Percentiles rank a stretch among this genome's conserved stretches.
Conservation (phyloP, 2,888 invertebrate species). For the Sminthurinus aureus region DNA sequence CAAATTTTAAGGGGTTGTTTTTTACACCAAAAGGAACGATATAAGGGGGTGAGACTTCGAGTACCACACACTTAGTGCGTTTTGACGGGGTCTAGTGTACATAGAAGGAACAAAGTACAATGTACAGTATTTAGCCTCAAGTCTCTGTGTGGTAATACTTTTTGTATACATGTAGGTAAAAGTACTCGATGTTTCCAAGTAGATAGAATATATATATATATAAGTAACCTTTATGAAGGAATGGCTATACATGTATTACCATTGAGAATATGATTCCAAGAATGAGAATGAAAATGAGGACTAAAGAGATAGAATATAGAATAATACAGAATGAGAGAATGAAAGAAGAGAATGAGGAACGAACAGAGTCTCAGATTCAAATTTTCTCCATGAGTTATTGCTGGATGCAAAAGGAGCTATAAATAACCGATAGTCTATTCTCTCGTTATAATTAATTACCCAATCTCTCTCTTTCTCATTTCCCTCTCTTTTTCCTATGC, state of each 20-base stretch:
- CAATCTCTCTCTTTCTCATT: constrained; percentile 51
- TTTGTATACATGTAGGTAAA: no score
- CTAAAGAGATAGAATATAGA: constrained; percentile 7
- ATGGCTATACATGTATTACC: not conserved
- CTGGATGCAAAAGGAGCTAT: constrained; percentile 46
- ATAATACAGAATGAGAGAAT: not conserved
- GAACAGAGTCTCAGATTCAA: constrained; percentile 36
- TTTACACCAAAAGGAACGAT: no score
- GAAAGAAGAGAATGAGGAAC: not conserved
- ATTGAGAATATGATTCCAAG: not conserved
- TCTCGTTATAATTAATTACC: constrained; percentile 57
- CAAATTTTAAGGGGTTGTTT: no score
- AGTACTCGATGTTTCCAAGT: no score
- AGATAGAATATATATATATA: no score
- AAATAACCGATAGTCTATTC: constrained; percentile 52
- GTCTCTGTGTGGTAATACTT: no score
- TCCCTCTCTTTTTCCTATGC: constrained; percentile 32
- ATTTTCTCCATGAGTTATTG: constrained; percentile 50
- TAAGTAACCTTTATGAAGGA: not conserved
- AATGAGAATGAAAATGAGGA: not conserved
- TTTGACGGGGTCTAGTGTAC: no score
- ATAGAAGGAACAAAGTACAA: no score
- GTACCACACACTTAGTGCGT: no score
- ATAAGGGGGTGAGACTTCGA: no score
- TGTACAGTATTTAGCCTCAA: no score